Conservation (phyloP, 2,888 invertebrate genomes). For the Bugulina stolonifera region DNA sequence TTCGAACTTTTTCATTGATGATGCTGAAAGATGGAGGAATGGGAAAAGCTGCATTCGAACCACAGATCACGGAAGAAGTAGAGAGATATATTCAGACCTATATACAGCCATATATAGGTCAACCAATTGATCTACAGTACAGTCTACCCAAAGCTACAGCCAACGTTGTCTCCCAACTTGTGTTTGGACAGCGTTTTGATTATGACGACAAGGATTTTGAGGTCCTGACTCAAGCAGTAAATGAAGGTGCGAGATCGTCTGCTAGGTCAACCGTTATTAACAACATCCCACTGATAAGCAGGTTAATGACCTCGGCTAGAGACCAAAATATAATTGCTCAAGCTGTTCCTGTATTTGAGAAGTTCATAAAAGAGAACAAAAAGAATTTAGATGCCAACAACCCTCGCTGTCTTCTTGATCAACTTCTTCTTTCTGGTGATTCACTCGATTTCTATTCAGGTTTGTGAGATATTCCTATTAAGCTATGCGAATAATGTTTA, state of each 20-base stretch:
- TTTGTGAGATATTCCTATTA: background rate
- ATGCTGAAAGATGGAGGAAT: background rate
- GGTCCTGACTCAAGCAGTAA: background rate
- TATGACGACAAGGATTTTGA: background rate
- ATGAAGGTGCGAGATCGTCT: too few species aligned
- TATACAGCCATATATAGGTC: background rate
- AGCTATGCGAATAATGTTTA: background rate
- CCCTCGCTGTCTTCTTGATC: background rate
- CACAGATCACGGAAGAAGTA: background rate
- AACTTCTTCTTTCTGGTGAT: background rate
- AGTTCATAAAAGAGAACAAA: background rate
- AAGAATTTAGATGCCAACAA: background rate
- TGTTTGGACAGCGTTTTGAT: background rate
- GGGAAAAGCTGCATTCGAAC: background rate
- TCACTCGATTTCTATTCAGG: background rate
- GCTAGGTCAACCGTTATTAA: background rate
- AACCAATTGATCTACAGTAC: background rate
- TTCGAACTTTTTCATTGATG: background rate
- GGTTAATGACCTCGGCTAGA: background rate
- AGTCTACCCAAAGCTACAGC: background rate
- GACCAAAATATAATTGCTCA: background rate
- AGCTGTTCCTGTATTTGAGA: background rate
- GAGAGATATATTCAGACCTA: background rate
- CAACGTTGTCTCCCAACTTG: background rate
- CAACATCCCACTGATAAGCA: background rate